Evolutionary conservation across 2,113 vertebrate genomes (phyloP), one percentile per base, ranked within the genome.

Genomic region (Callospermophilus lateralis): DNA sequence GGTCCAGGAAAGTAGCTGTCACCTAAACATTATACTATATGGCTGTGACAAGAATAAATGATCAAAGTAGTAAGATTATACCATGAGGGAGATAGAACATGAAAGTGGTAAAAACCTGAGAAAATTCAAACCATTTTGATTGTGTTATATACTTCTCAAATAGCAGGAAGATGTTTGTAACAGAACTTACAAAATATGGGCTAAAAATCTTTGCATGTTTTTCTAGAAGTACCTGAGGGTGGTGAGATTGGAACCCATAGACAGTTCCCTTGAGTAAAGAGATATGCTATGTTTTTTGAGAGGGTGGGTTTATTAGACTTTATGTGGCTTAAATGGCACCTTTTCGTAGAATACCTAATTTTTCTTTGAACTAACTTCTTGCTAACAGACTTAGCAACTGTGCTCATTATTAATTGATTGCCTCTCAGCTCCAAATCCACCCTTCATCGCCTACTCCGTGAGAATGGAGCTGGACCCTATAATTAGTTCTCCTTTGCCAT

Each of bases 291-390:
- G 26, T 48, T 89, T 93, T 4, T 26, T 34, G 68, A 93, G 16
- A n/a, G 17, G 9, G 53, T 78, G 34, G 17, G 13, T 63, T 63
- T 53, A 19, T 19, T 84, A 11, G 30, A 22, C 39, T 89, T 93
- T 86, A 9, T 30, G 28, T 95, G 55, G 68, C 83, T 39, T 6
- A 10, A 80, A n/a, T 76, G 42, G 37, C 16, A 10, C 65, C n/a
- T 55, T 96, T 94, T 65, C 45, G 42, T 90, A 55, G 30, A 65
- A 15, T 48, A 0, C 22, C 24, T 78, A 63, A 63, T 42, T 7
- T 87, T 76, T 70, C 55, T 77, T 76, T 92, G 86, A 70, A 51
- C 87, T 79, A 68, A 53, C 74, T 86, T 65, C 74, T 7, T 83
- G 73, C 37, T 89, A 37, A 81, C 53, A 17, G 51, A 78, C 73